These are phyloP conservation scores for Mythimna vitellina DNA, from an alignment of 2,888 invertebrate genomes.

Conservation along the genomic window DNA sequence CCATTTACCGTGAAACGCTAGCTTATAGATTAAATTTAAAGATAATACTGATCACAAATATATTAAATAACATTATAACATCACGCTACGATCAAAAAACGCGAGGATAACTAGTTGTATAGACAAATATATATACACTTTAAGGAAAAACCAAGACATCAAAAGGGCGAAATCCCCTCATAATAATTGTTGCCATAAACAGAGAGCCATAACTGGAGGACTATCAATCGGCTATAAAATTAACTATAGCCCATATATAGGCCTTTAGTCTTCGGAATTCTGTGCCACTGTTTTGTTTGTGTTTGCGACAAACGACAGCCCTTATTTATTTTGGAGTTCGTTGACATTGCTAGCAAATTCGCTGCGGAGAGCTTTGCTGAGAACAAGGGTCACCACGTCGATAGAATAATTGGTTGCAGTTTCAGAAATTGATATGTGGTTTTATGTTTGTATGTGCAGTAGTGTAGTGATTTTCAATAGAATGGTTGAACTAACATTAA, in stretches of 20 bases:
- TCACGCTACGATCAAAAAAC: no score
- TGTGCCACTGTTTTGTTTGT: conserved; percentile 79
- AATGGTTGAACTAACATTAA: no score
- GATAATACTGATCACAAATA: no score
- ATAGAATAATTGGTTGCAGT: conserved; percentile 29
- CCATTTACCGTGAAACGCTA: no score
- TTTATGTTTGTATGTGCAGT: not conserved
- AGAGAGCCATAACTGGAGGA: conserved; percentile 33
- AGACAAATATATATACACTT: conserved; percentile 14
- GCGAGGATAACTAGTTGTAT: no score
- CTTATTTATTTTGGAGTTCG: conserved; percentile 86
- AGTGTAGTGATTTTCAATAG: no score
- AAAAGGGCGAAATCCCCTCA: conserved; percentile 31
- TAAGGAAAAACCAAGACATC: conserved; percentile 27
- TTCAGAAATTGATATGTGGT: not conserved
- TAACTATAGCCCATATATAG: conserved; percentile 58
- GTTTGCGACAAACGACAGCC: conserved; percentile 81
- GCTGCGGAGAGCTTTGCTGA: conserved; percentile 63
- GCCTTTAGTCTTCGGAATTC: conserved; percentile 61
- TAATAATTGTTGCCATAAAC: conserved; percentile 57
- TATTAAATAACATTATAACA: no score
- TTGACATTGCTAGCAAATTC: conserved; percentile 75
- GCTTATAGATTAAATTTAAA: no score
- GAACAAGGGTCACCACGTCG: conserved; percentile 54
- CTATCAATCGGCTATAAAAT: conserved; percentile 63